Percentiles rank a stretch among this genome's conserved stretches.
Conservation (phyloP, 2,888 invertebrate species). For the Odiellus spinosus region DNA sequence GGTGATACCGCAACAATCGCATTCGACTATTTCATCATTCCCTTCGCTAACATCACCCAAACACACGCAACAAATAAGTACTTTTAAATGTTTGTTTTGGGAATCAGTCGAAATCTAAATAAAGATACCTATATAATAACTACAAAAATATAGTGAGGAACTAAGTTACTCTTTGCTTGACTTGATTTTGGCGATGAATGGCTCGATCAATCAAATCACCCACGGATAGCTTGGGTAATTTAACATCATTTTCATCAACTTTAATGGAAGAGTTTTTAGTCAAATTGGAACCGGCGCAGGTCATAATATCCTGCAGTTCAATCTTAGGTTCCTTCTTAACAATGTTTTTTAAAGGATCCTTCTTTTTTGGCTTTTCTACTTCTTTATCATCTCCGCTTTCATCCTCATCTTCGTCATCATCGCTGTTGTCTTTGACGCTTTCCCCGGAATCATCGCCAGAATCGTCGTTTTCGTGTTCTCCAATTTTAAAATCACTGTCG, state of each 20-base stretch:
- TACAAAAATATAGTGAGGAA: neutral
- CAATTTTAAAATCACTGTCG: constrained; percentile 79
- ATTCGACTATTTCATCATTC: constrained; percentile 89
- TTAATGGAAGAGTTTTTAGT: too few species aligned
- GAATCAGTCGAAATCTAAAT: constrained; percentile 2
- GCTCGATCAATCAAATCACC: constrained; percentile 38
- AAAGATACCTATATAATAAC: neutral
- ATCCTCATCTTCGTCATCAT: constrained; percentile 55
- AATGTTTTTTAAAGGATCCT: constrained; percentile 6
- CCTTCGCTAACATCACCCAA: constrained; percentile 50
- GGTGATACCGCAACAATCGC: constrained; percentile 88
- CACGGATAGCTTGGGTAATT: constrained; percentile 16
- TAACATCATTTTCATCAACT: constrained; percentile 4
- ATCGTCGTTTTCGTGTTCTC: constrained; percentile 18
- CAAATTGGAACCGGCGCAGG: too few species aligned
- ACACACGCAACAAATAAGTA: constrained; percentile 80
- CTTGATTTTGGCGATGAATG: constrained; percentile 31
- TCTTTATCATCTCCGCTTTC: constrained; percentile 37
- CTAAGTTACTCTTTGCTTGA: constrained; percentile 16
- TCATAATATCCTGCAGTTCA: constrained; percentile 16
- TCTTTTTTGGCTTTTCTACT: constrained; percentile 1
- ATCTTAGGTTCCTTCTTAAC: constrained; percentile 6
- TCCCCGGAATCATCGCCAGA: constrained; percentile 32
- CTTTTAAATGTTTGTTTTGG: constrained; percentile 26
- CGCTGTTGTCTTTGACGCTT: constrained; percentile 61